phyloP scores from a whole-genome alignment of 1,140 invertebrate species.

The Radopholus similis region DNA sequence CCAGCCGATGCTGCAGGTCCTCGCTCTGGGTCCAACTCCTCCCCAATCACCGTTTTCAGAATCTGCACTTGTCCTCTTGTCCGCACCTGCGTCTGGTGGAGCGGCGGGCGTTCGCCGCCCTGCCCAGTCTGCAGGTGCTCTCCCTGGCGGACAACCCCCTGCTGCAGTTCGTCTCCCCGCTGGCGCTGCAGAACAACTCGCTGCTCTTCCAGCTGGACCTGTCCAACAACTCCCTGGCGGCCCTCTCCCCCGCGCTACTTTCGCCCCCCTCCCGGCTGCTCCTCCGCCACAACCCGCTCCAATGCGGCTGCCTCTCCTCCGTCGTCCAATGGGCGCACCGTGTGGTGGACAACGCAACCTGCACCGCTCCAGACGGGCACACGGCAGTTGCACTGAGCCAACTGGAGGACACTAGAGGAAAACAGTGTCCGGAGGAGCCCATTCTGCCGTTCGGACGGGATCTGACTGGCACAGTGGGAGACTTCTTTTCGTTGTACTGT shows the following conservation, averaged over 20 bases:
- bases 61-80: conserved; percentile 31
- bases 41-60: conserved; percentile 7
- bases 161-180: conserved; percentile 39
- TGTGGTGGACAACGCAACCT: conserved; percentile 26
- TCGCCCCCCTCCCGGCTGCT: conserved; percentile 16
- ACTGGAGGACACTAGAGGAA: background rate
- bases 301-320: conserved; percentile 32
- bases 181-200: conserved; percentile 32
- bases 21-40: background rate
- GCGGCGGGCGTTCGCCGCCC: conserved; percentile 20
- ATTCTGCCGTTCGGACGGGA: conserved; percentile 35
- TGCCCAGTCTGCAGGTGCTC: conserved; percentile 39
- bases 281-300: conserved; percentile 32
- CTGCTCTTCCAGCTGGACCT: conserved; percentile 39
- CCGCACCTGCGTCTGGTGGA: conserved; percentile 28
- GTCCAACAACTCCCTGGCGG: conserved; percentile 23
- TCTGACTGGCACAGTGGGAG: conserved; percentile 30
- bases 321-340: conserved; percentile 19
- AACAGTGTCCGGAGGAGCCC: conserved; percentile 28
- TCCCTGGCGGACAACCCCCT: conserved; percentile 30
- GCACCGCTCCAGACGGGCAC: conserved; percentile 5
- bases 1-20: conserved; percentile 37
- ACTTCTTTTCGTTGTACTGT: conserved; percentile 44
- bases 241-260: conserved; percentile 12
- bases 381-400: conserved; percentile 1